Percentiles rank a stretch among this genome's conserved stretches.
Evolutionary conservation across 2,113 vertebrate genomes (phyloP).

Genomic region (Halichoerus grypus): DNA sequence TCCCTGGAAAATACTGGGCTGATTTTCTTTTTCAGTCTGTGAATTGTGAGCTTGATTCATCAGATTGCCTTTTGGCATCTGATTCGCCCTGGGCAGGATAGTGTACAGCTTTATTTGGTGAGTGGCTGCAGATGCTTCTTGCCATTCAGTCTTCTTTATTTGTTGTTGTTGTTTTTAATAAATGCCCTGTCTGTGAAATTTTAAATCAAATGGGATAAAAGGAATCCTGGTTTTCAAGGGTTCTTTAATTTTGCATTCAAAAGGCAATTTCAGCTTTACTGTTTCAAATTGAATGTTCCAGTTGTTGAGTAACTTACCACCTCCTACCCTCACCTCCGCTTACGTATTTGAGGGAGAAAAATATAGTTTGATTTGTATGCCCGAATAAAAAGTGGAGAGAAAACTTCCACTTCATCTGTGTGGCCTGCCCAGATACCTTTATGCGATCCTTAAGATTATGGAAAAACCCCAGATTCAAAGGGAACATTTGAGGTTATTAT

Average conservation of each 20-base stretch:
- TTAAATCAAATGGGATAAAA: slow-evolving; percentile 61
- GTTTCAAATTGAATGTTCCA: slow-evolving; percentile 68
- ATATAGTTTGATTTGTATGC: not conserved
- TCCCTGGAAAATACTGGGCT: slow-evolving; percentile 44
- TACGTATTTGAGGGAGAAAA: slow-evolving; percentile 34
- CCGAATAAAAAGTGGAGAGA: not conserved
- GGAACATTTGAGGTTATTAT: not conserved
- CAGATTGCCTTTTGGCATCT: slow-evolving; percentile 51
- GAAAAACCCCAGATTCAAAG: slow-evolving; percentile 8
- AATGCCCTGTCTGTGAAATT: slow-evolving; percentile 34
- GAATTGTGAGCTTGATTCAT: not conserved
- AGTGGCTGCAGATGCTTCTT: slow-evolving; percentile 65
- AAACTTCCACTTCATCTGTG: not conserved
- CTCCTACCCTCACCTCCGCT: not conserved
- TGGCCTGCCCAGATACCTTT: not conserved
- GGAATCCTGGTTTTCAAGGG: not conserved
- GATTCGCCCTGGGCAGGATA: not conserved
- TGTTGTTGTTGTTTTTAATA: not conserved
- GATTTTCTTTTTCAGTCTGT: not conserved
- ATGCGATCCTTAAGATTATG: not conserved
- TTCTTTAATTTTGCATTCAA: slow-evolving; percentile 52
- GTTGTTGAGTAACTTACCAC: slow-evolving; percentile 38
- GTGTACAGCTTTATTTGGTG: slow-evolving; percentile 47
- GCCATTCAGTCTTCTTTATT: slow-evolving; percentile 35
- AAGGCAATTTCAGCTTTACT: slow-evolving; percentile 44